Evolutionary conservation across 2,888 invertebrate species (phyloP).

Genomic region (Cephus sareptanus): DNA sequence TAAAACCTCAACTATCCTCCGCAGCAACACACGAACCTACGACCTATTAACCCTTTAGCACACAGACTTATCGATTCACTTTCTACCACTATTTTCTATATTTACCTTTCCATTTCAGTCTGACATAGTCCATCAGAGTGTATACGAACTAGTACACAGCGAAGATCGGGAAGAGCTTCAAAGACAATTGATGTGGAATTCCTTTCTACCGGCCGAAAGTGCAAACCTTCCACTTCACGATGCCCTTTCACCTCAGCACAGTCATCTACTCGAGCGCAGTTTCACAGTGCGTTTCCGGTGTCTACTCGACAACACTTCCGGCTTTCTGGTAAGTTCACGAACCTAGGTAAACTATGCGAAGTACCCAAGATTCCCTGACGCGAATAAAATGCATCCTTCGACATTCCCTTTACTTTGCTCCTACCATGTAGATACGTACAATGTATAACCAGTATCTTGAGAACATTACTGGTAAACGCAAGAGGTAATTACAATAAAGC

Average conservation of each 20-base stretch:
- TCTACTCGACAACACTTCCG: slow-evolving; percentile 98
- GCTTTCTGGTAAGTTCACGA: slow-evolving; percentile 86
- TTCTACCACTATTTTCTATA: neutral
- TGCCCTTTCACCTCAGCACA: slow-evolving; percentile 88
- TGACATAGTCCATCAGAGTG: slow-evolving; percentile 99
- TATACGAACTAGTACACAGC: slow-evolving; percentile 98
- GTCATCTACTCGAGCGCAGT: slow-evolving; percentile 91
- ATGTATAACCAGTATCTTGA: neutral
- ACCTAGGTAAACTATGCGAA: neutral
- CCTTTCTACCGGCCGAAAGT: slow-evolving; percentile 85
- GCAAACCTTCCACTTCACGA: slow-evolving; percentile 86
- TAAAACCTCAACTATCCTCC: neutral
- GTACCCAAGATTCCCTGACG: neutral
- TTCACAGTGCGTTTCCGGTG: slow-evolving; percentile 99
- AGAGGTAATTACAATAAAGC: slow-evolving; percentile 2
- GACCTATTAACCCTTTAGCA: neutral
- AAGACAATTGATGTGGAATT: slow-evolving; percentile 94
- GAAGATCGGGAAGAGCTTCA: slow-evolving; percentile 98
- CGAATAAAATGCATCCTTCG: neutral
- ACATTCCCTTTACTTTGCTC: neutral
- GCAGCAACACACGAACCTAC: too few relatives aligned
- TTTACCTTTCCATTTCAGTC: slow-evolving; percentile 77
- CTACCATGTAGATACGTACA: neutral
- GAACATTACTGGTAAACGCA: neutral
- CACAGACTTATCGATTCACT: neutral